Evolutionary conservation across 2,797 vertebrate genomes (phyloP), one percentile per base, ranked within the genome.

Genomic region (Rhadinocentrus ornatus): DNA sequence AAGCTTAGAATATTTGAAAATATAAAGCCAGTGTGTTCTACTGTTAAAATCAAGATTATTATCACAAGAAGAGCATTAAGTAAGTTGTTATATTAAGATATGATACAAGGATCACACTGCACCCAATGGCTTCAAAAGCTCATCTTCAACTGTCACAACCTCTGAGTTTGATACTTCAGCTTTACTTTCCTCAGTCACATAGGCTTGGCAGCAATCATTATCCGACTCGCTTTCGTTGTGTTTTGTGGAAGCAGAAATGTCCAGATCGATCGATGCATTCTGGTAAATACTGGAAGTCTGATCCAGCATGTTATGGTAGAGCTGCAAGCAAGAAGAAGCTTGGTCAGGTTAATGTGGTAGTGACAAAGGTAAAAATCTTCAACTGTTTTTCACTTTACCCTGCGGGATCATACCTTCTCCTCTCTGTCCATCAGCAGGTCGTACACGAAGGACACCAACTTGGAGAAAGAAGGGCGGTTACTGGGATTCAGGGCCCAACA

Each of bases 401-500:
- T 34, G 20, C 26, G 48, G 6, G 15, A 39, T 10, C 10, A 24
- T 94, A 99, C 97, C 93, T 91, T 92, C 83, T 95, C 93, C 88
- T 97, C 96, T 71, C 92, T 90, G 32, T 95, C 93, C 20, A 87
- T 90, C 89, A 99, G 92, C 89, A 96, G 95, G 82, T 91, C 91
- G 26, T 91, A 94, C 87, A 97, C 93, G 66, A 95, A 95, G 20
- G 93, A 94, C 85, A 95, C 94, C 74, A 98, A 85, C 74, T 93
- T 89, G 44, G 95, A 95, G 91, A 99, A 99, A 29, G 94, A 93
- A 0, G 97, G 98, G 37, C 98, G 94, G 73, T 93, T 88, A 64
- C 77, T 83, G 1, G 95, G 92, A 78, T 97, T 93, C 73, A 96
- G 92, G 61, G 92, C 91, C 97, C 97, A 99, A 85, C 97, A 99